phyloP scores from a whole-genome alignment of 2,113 vertebrate genomes.

The Cavia porcellus region DNA sequence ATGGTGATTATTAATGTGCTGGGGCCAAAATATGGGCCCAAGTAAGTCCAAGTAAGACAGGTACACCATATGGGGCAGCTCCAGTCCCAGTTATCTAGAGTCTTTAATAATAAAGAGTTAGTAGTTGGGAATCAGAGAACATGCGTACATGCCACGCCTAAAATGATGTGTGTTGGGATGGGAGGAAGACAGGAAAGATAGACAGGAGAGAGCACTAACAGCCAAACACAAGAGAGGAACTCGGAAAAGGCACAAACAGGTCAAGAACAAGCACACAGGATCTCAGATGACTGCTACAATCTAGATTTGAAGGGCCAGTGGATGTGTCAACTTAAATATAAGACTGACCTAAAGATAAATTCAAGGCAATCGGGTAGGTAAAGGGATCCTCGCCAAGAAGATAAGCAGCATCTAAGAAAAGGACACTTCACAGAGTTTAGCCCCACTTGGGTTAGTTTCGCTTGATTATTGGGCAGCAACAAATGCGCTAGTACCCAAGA shows the following conservation, averaged over 20 bases:
- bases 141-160: not conserved
- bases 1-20: not conserved
- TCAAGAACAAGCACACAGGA: not conserved
- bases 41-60: not conserved
- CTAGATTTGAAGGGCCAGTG: not conserved
- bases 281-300: not conserved
- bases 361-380: constrained; percentile 7
- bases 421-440: not conserved
- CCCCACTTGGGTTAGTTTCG: not conserved
- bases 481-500: not conserved
- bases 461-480: not conserved
- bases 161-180: not conserved
- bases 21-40: not conserved
- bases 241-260: not conserved
- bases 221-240: not conserved
- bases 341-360: not conserved
- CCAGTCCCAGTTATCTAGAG: not conserved
- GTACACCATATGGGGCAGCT: not conserved
- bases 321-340: not conserved
- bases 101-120: not conserved
- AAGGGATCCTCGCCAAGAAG: not conserved
- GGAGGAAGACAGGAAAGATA: not conserved
- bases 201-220: not conserved
- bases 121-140: not conserved
- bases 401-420: not conserved